phyloP scores from a whole-genome alignment of 2,113 vertebrate species.

The Bothrops jararaca region DNA sequence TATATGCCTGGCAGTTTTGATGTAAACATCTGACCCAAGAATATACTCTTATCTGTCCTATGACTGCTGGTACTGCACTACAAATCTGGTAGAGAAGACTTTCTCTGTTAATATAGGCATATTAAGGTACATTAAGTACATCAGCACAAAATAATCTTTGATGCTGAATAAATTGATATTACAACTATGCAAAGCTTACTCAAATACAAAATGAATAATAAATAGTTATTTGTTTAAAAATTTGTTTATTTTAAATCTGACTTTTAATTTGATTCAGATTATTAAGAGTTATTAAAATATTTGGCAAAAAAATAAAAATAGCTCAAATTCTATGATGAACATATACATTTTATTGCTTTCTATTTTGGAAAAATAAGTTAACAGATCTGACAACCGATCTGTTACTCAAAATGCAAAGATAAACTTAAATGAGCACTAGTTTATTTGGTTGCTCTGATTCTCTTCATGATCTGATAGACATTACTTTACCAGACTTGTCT shows the following conservation, averaged over 20 bases:
- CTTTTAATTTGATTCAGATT: not conserved
- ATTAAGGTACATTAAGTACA: not conserved
- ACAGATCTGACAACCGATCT: not conserved
- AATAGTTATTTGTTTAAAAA: not conserved
- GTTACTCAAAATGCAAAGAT: no score
- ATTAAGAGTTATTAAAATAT: not conserved
- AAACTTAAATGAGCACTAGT: no score
- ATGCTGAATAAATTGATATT: not conserved
- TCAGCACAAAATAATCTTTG: not conserved
- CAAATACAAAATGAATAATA: constrained; percentile 6
- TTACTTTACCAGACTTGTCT: no score
- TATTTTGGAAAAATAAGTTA: not conserved
- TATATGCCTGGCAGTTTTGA: constrained; percentile 48
- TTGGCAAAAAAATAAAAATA: not conserved
- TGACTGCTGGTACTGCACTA: constrained; percentile 52
- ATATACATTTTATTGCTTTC: not conserved
- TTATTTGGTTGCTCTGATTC: no score
- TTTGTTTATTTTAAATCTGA: not conserved
- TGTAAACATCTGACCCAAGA: constrained; percentile 61
- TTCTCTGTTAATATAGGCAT: not conserved
- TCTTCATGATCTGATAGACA: no score
- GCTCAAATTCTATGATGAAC: not conserved
- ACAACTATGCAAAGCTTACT: constrained; percentile 42
- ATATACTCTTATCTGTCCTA: constrained; percentile 56
- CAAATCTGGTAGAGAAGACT: constrained; percentile 1